Evolutionary conservation across 2,113 vertebrate species (phyloP), one percentile per base, ranked within the genome.

Genomic region (Anser cygnoides): DNA sequence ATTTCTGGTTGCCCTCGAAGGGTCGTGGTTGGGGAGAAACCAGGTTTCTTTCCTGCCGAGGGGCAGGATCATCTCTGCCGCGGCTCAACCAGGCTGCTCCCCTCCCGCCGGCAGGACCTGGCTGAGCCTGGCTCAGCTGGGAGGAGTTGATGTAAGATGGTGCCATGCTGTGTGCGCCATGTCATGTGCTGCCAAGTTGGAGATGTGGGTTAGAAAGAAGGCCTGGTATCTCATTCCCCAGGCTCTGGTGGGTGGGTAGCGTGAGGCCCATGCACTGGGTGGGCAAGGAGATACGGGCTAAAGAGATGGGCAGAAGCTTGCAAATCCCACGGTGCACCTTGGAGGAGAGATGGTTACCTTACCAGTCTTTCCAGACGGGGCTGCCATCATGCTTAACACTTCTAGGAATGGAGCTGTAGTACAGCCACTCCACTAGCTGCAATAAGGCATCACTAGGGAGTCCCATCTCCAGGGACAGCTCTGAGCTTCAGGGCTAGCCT

Each of bases 211-310:
- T 97, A 97, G 97, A 97, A 93, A 96, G 96, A 97, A 97, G 70
- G 95, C 97, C 96, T 95, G 97, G 95, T 73, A 87, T 95, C 93
- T 97, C 93, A 90, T 95, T 95, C 92, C 92, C 93, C 97, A 97
- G 97, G 96, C 96, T 89, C 89, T 92, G 92, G 96, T 96, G 96
- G 89, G 97, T 96, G 96, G 95, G 93, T 96, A 97, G 97, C 97
- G 97, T 97, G 97, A 97, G 97, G 96, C 97, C 97, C 97, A 97
- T 97, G 97, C 97, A 97, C 95, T 96, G 96, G 95, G 71, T 96
- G 93, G 97, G 96, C 93, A 89, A 95, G 97, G 97, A 97, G 93
- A 87, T 96, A 93, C 2, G 80, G 96, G 93, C 95, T 95, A 96
- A 88, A 96, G 96, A 95, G 95, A 96, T 87, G 89, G 92, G 84